Percentiles rank a stretch among this genome's conserved stretches.
Conservation (phyloP, 1,140 invertebrate genomes). For the Venturia canescens region DNA sequence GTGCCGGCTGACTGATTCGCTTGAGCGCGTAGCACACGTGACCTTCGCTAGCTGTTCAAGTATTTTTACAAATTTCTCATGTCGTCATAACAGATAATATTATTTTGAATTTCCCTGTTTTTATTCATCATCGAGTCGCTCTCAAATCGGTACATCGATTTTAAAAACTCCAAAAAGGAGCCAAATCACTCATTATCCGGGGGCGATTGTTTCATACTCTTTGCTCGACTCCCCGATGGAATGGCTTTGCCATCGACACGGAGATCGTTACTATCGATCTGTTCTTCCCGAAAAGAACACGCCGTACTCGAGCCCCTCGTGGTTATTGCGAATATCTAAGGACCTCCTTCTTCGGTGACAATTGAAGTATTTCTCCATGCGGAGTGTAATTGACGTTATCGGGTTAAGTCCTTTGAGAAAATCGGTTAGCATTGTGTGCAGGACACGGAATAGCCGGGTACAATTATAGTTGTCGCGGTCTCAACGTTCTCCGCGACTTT, state of each 20-base stretch:
- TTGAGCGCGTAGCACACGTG: too few species aligned
- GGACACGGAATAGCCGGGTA: constrained; percentile 36
- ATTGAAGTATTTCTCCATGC: constrained; percentile 8
- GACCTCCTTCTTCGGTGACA: constrained; percentile 24
- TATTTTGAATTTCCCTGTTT: too few species aligned
- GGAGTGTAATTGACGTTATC: constrained; percentile 65
- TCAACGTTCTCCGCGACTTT: constrained; percentile 5
- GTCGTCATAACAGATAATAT: too few species aligned
- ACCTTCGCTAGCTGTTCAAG: too few species aligned
- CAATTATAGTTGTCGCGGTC: background rate
- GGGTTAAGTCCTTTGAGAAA: constrained; percentile 44
- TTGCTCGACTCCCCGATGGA: background rate
- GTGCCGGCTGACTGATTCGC: too few species aligned
- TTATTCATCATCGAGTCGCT: too few species aligned
- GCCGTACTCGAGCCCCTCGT: background rate
- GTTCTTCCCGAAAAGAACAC: too few species aligned
- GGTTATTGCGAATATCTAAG: background rate
- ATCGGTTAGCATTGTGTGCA: constrained; percentile 58
- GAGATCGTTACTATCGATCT: background rate
- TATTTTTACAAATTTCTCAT: too few species aligned
- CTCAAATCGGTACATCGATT: background rate
- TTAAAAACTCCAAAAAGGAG: background rate
- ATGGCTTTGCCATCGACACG: background rate
- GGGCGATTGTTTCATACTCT: background rate
- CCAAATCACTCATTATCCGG: background rate